These are phyloP conservation scores for Iphiclides podalirius DNA, from an alignment of 2,888 invertebrate genomes.

Conservation along the genomic window DNA sequence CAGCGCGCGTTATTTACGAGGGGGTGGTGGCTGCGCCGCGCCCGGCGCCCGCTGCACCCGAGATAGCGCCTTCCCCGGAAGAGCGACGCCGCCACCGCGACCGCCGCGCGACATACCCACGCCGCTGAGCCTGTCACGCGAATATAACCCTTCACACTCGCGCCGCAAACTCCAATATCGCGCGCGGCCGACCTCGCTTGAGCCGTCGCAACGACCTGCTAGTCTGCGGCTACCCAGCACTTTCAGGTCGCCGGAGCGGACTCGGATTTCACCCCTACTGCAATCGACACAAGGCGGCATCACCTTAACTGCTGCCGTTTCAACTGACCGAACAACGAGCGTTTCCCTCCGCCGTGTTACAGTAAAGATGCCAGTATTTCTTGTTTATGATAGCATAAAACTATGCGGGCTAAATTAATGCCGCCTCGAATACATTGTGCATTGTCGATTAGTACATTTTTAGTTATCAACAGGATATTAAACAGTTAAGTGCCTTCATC, in stretches of 20 bases:
- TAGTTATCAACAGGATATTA: slow-evolving; percentile 29
- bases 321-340: slow-evolving; percentile 45
- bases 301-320: slow-evolving; percentile 47
- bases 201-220: slow-evolving; percentile 64
- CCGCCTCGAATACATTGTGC: too few relatives aligned
- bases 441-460: slow-evolving; percentile 2
- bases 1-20: slow-evolving; percentile 79
- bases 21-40: slow-evolving; percentile 64
- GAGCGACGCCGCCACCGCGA: slow-evolving; percentile 59
- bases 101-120: slow-evolving; percentile 39
- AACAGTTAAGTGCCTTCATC: neutral
- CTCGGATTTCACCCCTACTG: slow-evolving; percentile 64
- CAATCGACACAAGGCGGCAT: slow-evolving; percentile 55
- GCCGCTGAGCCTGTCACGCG: slow-evolving; percentile 32
- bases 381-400: slow-evolving; percentile 52
- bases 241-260: slow-evolving; percentile 42
- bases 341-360: slow-evolving; percentile 59
- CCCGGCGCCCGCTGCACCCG: slow-evolving; percentile 66
- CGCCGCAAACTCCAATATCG: slow-evolving; percentile 33
- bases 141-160: slow-evolving; percentile 39
- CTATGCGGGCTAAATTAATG: slow-evolving; percentile 65
- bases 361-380: slow-evolving; percentile 65
- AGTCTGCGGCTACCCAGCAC: slow-evolving; percentile 66
- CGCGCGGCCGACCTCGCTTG: slow-evolving; percentile 28
- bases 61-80: slow-evolving; percentile 78